Evolutionary conservation across 2,113 vertebrate species (phyloP).

Genomic region (Carollia perspicillata): DNA sequence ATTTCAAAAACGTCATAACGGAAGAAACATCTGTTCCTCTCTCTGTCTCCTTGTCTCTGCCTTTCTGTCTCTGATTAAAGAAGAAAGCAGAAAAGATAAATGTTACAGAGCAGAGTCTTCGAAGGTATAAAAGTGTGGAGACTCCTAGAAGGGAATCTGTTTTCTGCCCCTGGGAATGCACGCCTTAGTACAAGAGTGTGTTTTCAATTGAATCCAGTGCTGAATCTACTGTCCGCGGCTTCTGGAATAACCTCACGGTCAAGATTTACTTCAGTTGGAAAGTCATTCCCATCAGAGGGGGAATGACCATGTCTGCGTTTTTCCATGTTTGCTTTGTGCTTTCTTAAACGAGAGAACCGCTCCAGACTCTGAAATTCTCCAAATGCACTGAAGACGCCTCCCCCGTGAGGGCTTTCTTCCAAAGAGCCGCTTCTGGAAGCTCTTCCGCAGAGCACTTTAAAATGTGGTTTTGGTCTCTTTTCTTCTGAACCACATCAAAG

Average conservation of each 20-base stretch:
- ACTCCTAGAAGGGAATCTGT: background rate
- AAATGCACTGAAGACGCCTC: background rate
- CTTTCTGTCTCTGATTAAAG: background rate
- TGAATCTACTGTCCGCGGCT: background rate
- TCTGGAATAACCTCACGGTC: background rate
- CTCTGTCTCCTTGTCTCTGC: background rate
- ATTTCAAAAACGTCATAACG: background rate
- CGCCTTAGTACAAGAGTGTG: background rate
- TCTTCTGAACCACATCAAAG: constrained; percentile 64
- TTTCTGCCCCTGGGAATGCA: background rate
- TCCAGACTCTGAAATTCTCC: background rate
- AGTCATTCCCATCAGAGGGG: background rate
- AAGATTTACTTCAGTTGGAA: constrained; percentile 9
- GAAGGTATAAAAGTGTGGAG: background rate
- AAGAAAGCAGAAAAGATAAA: background rate
- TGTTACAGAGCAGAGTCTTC: background rate
- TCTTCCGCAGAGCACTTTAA: constrained; percentile 26
- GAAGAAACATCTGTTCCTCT: background rate
- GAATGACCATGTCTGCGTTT: background rate
- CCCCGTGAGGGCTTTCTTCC: background rate
- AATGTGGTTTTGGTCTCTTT: constrained; percentile 43
- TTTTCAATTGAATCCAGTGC: constrained; percentile 28
- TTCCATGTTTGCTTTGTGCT: constrained; percentile 24
- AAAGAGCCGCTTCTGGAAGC: background rate
- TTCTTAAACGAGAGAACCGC: background rate